Base-by-base conservation (phyloP, 30 jellyfish, hydroid and myxozoan species). In the Morbakka virulenta region DNA sequence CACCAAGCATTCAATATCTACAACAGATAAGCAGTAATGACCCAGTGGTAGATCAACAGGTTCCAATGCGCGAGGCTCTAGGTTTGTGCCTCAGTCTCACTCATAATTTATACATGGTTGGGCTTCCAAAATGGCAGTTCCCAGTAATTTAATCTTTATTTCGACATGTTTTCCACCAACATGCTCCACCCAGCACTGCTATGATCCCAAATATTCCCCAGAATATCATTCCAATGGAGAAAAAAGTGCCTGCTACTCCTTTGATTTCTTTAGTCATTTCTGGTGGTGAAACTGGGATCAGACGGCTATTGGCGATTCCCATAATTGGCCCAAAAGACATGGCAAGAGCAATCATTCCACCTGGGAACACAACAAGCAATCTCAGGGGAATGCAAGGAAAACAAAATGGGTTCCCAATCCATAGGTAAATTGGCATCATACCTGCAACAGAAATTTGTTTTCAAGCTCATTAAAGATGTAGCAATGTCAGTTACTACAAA, bases 381-480 rank as follows among this genome's bases (percentile, higher is more conserved):
- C 97, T 85, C 65, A 89, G 71, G 26, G 97, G 97, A 26, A 89
- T 68, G 48, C 97, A 89, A 0, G 97, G 97, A 65, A 89, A 89
- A 75, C 97, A 89, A 71, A 89, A 89, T 0, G 97, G 97, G 50
- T 89, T 89, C 51, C 97, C 97, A 50, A 89, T 83, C 97, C 97
- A 89, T 12, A 89, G 68, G 62, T 51, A 89, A 63, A 89, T 62
- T 1, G 97, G 97, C 97, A 89, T 89, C 97, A 89, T 89, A 11
- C 97, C 97, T 89, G 47, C 0, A 62, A 34, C 52, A 65, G 63
- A 32, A 48, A 30, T n/a, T n/a, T n/a, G n/a, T n/a, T n/a, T n/a
- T n/a, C n/a, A n/a, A n/a, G n/a, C n/a, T n/a, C n/a, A n/a, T n/a
- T n/a, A n/a, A n/a, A n/a, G n/a, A n/a, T n/a, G n/a, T n/a, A n/a